A percentile compares a stretch with the other conserved stretches of the same genome.
These are phyloP conservation scores for Myripristis murdjan DNA, from an alignment of 2,797 vertebrate genomes.

Conservation along the genomic window DNA sequence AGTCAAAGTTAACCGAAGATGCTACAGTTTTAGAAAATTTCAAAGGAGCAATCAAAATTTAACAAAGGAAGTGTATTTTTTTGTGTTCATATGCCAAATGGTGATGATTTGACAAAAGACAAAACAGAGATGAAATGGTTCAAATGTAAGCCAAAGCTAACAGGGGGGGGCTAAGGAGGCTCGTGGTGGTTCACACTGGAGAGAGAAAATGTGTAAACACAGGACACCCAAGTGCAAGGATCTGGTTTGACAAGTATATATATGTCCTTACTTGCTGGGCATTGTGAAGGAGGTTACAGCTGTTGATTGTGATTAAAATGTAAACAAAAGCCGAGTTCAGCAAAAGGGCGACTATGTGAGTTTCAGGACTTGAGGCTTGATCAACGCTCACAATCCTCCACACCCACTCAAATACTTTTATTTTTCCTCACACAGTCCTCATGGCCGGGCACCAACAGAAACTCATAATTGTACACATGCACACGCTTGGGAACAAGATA, in stretches of 20 bases:
- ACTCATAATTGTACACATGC: neutral
- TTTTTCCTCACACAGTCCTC: constrained; percentile 30
- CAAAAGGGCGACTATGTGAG: constrained; percentile 78
- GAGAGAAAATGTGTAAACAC: constrained; percentile 77
- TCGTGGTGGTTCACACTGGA: constrained; percentile 57
- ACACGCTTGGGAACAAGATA: no score
- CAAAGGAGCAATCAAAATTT: no score
- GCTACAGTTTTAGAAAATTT: no score
- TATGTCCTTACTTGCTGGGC: constrained; percentile 84
- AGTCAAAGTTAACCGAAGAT: no score
- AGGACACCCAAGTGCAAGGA: constrained; percentile 78
- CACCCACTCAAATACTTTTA: constrained; percentile 49
- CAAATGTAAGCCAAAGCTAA: no score
- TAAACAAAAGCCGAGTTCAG: constrained; percentile 85
- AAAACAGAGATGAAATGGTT: no score
- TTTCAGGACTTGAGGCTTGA: constrained; percentile 58
- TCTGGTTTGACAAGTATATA: constrained; percentile 87
- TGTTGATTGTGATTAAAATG: constrained; percentile 88
- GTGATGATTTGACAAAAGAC: no score
- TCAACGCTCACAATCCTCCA: constrained; percentile 58
- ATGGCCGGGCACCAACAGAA: constrained; percentile 24
- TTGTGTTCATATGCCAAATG: no score
- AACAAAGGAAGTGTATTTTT: no score
- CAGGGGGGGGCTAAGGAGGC: no score
- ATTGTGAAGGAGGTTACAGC: constrained; percentile 83